Evolutionary conservation across 2,888 invertebrate species (phyloP), one percentile per base, ranked within the genome.

Genomic region (Chymomyza amoena): DNA sequence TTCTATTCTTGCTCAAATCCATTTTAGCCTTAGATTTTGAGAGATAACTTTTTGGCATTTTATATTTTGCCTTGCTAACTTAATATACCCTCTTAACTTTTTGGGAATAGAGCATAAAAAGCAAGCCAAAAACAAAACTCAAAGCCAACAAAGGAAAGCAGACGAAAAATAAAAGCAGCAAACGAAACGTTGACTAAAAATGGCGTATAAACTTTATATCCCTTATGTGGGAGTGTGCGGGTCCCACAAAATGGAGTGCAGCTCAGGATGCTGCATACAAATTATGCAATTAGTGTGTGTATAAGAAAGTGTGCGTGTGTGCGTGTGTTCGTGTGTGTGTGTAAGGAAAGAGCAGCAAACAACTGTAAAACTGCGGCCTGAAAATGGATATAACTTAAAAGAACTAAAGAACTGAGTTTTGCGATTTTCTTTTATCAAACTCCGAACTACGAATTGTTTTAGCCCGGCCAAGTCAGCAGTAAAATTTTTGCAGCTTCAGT

Each of bases 201-300:
- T 62, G 25, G 64, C 72, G 73, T 57, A 67, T 71, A 74, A 86
- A 20, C 15, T 57, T 57, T 57, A 25, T 57, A 57, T 57, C 57
- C 57, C 9, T 57, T 57, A 64, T 64, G 64, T 56, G 64, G 59
- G 13, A 59, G 68, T 70, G 62, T 72, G 76, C 68, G 72, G 45
- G 69, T 64, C 32, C 60, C 66, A 60, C 66, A 16, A 72, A 83
- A 78, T 64, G 66, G 69, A 75, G 67, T 65, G 39, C 64, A 65
- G 64, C 78, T 79, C 81, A 80, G 79, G 84, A 83, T 86, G 86
- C 82, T 88, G 90, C 90, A 90, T 90, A 89, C 90, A 90, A 91
- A 90, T 90, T 90, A 90, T 89, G 90, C 87, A 90, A 90, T 90
- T 91, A 91, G 84, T 52, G 60, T 50, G 39, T 45, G 39, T 45